Evolutionary conservation across 1,140 invertebrate species (phyloP).

Genomic region (Orius insidiosus): DNA sequence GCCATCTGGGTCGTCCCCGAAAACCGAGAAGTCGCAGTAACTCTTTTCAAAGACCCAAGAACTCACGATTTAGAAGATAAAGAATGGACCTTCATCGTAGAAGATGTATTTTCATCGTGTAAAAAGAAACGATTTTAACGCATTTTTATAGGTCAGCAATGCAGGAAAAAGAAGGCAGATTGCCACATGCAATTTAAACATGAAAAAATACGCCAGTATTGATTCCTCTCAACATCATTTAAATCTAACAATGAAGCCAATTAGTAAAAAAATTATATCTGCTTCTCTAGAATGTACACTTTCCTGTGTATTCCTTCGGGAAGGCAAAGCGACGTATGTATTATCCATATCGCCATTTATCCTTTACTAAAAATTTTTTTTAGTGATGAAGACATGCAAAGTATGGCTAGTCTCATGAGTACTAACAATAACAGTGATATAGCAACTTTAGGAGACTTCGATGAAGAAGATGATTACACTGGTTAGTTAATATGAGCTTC

Average conservation of each 20-base stretch:
- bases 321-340: conserved; percentile 93
- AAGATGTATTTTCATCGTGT: conserved; percentile 77
- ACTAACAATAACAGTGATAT: conserved; percentile 82
- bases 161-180: conserved; percentile 70
- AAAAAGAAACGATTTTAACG: neutral
- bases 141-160: conserved; percentile 42
- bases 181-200: conserved; percentile 74
- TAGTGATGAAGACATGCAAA: conserved; percentile 97
- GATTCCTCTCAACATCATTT: conserved; percentile 70
- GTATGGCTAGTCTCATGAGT: conserved; percentile 85
- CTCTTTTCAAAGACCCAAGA: conserved; percentile 42
- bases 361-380: conserved; percentile 13
- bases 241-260: conserved; percentile 56
- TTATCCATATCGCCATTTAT: conserved; percentile 5
- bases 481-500: conserved; percentile 9
- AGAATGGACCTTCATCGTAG: conserved; percentile 89
- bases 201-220: conserved; percentile 76
- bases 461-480: conserved; percentile 48
- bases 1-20: conserved; percentile 87
- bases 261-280: conserved; percentile 61
- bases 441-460: conserved; percentile 66
- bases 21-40: conserved; percentile 49
- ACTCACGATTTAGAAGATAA: conserved; percentile 88
- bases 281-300: conserved; percentile 73
- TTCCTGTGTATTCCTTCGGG: conserved; percentile 77